Conservation (phyloP, 2,888 invertebrate species). For the Erynnis tages region DNA sequence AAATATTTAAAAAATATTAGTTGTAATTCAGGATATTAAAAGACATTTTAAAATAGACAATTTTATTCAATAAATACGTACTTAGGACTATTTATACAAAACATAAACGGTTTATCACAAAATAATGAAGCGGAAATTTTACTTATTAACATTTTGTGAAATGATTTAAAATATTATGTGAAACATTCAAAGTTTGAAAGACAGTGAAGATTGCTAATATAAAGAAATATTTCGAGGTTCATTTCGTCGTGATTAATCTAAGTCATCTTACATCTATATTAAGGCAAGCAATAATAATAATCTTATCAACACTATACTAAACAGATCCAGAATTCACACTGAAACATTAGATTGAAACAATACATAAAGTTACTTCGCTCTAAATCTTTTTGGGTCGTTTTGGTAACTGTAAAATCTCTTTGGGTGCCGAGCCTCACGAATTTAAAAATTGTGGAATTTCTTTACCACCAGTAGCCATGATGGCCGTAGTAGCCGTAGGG, state of each 20-base stretch:
- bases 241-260: conserved; percentile 1
- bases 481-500: conserved; percentile 37
- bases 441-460: too few species aligned
- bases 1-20: too few species aligned
- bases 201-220: not conserved
- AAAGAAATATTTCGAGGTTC: not conserved
- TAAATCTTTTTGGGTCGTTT: too few species aligned
- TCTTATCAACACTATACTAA: conserved; percentile 17
- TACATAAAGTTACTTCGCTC: not conserved
- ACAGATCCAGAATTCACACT: conserved; percentile 2
- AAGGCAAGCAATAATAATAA: conserved; percentile 21
- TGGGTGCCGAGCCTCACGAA: conserved; percentile 20
- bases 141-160: too few species aligned
- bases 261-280: conserved; percentile 14
- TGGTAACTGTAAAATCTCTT: conserved; percentile 17
- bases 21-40: not conserved
- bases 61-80: conserved; percentile 10
- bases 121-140: too few species aligned
- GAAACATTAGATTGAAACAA: not conserved
- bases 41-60: not conserved
- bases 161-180: too few species aligned
- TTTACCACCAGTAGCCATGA: conserved; percentile 37
- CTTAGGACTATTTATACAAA: conserved; percentile 8
- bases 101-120: too few species aligned
- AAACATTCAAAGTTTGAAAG: too few species aligned